Percentiles rank a stretch among this genome's conserved stretches.
Conservation (phyloP, 2,888 invertebrate genomes). For the Teleogryllus oceanicus region DNA sequence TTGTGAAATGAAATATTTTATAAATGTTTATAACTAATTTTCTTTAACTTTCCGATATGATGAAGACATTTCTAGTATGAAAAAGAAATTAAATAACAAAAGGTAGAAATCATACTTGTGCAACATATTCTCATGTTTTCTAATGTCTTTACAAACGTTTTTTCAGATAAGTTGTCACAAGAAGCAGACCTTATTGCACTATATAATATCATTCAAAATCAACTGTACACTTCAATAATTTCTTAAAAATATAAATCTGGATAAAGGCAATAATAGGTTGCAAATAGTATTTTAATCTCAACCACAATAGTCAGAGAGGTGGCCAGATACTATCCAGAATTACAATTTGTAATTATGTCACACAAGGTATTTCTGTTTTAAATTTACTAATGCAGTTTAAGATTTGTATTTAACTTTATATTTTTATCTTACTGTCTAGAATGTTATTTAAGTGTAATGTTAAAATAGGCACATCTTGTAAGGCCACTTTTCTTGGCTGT, state of each 20-base stretch:
- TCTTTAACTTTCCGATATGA: background rate
- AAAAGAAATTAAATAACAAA: conserved; percentile 18
- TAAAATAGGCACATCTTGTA: conserved; percentile 18
- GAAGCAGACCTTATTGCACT: conserved; percentile 4
- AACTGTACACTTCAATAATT: conserved; percentile 8
- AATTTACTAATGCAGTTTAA: background rate
- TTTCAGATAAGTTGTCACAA: background rate
- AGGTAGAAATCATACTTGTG: conserved; percentile 1
- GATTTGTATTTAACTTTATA: background rate
- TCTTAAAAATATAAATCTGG: conserved; percentile 18
- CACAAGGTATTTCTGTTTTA: background rate
- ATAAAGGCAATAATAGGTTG: conserved; percentile 4
- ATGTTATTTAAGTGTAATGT: background rate
- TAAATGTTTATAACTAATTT: background rate
- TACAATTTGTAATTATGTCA: background rate
- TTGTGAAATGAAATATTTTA: background rate
- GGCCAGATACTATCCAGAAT: background rate
- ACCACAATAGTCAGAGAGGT: conserved; percentile 6
- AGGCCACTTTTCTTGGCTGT: background rate
- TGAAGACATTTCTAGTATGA: conserved; percentile 8
- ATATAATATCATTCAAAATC: conserved; percentile 18
- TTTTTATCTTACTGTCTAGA: conserved; percentile 1
- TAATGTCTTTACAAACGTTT: background rate
- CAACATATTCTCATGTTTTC: background rate
- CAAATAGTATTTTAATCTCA: background rate